phyloP scores from a whole-genome alignment of 2,797 vertebrate species.

The Columba guinea region DNA sequence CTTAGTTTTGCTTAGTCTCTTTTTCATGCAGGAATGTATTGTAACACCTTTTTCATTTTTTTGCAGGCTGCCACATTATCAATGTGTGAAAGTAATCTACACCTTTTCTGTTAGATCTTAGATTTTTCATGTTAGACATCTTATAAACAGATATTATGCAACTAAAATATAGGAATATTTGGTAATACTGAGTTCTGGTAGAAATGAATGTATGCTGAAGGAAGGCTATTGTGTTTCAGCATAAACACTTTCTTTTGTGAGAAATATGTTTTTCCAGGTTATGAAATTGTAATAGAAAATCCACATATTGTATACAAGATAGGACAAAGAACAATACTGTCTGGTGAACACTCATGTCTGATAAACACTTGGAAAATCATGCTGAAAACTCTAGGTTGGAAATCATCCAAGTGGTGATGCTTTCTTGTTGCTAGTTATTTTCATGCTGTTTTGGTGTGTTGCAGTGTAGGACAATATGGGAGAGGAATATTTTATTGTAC shows the following conservation, averaged over 20 bases:
- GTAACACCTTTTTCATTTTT: background rate
- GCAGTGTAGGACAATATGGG: background rate
- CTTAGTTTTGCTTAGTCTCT: background rate
- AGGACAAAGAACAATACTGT: background rate
- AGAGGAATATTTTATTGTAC: background rate
- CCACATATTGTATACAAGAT: rapidly evolving
- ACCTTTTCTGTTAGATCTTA: background rate
- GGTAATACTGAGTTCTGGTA: background rate
- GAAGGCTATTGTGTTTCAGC: background rate
- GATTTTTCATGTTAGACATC: background rate
- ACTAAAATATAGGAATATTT: background rate
- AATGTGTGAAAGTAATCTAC: background rate
- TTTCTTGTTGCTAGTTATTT: background rate
- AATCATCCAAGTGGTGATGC: background rate
- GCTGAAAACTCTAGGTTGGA: background rate
- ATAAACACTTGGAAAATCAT: background rate
- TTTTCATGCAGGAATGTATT: background rate
- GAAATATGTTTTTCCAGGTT: background rate
- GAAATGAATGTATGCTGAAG: background rate
- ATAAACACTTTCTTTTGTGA: background rate
- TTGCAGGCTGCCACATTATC: background rate
- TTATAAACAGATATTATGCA: background rate
- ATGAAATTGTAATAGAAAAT: background rate
- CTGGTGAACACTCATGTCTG: background rate
- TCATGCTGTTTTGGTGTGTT: background rate